These are phyloP conservation scores for Petrocephalus schoutedeni DNA, from an alignment of 2,797 vertebrate species.

Conservation along the genomic window DNA sequence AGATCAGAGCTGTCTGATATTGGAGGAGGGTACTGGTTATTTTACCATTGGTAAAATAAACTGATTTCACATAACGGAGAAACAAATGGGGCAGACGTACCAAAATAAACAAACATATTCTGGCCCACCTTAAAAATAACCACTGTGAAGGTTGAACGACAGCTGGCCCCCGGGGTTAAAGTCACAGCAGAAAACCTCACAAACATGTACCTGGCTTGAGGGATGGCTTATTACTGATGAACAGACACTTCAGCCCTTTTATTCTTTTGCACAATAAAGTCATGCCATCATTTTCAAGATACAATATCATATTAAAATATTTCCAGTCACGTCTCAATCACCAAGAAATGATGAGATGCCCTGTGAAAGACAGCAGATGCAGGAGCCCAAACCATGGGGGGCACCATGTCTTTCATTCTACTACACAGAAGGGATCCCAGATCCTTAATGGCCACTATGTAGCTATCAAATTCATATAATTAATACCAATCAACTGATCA, in stretches of 20 bases:
- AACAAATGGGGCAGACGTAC: background rate
- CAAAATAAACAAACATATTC: background rate
- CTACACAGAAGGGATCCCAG: background rate
- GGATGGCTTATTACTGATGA: background rate
- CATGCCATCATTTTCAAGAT: background rate
- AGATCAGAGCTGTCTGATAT: constrained; percentile 10
- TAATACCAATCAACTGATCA: constrained; percentile 1
- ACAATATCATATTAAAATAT: constrained; percentile 21
- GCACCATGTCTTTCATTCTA: background rate
- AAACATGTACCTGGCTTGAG: background rate
- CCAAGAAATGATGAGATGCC: constrained; percentile 21
- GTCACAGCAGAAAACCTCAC: background rate
- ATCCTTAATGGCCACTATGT: background rate
- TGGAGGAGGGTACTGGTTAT: background rate
- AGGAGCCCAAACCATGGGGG: background rate
- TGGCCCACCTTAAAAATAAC: background rate
- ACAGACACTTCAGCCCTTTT: background rate
- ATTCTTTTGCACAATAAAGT: background rate
- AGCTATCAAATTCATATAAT: constrained; percentile 3
- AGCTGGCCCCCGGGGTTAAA: background rate
- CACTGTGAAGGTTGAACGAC: constrained; percentile 5
- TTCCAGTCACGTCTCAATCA: constrained; percentile 26
- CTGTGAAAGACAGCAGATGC: background rate
- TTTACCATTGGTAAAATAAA: background rate
- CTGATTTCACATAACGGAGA: background rate